Evolutionary conservation across 2,888 invertebrate species (phyloP).

Genomic region (Brassicogethes aeneus): DNA sequence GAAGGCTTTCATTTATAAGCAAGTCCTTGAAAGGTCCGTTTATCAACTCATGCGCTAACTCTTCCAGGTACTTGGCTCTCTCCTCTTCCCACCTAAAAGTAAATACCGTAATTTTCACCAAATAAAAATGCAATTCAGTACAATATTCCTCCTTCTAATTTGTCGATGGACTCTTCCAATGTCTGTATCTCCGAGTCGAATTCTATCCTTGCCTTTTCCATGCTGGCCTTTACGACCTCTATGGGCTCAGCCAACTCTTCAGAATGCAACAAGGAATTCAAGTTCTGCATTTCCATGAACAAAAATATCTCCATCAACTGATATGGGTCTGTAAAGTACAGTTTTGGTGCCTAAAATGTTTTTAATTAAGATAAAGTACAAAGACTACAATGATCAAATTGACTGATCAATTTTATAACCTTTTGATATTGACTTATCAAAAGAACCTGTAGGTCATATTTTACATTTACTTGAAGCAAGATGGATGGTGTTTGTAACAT

Average conservation of each 20-base stretch:
- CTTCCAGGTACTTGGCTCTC: slow-evolving; percentile 44
- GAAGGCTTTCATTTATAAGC: slow-evolving; percentile 47
- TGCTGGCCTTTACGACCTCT: slow-evolving; percentile 42
- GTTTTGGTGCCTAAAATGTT: no score
- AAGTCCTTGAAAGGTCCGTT: slow-evolving; percentile 48
- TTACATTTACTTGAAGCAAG: no score
- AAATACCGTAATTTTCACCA: neutral
- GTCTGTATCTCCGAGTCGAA: slow-evolving; percentile 37
- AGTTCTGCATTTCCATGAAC: slow-evolving; percentile 53
- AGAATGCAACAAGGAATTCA: slow-evolving; percentile 53
- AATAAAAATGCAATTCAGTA: slow-evolving; percentile 24
- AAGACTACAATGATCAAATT: no score
- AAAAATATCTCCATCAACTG: slow-evolving; percentile 50
- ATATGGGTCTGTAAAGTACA: slow-evolving; percentile 49
- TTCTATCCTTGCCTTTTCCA: slow-evolving; percentile 39
- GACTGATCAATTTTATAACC: slow-evolving; percentile 5
- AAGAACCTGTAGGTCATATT: no score
- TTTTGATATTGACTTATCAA: no score
- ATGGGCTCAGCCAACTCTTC: slow-evolving; percentile 48
- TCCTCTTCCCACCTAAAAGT: slow-evolving; percentile 40
- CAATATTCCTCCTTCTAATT: slow-evolving; percentile 37
- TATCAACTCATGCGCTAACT: slow-evolving; percentile 47
- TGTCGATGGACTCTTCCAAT: slow-evolving; percentile 38
- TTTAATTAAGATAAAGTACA: no score
- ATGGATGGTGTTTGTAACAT: no score